Evolutionary conservation across 2,113 vertebrate species (phyloP).

Genomic region (Rynchops niger): DNA sequence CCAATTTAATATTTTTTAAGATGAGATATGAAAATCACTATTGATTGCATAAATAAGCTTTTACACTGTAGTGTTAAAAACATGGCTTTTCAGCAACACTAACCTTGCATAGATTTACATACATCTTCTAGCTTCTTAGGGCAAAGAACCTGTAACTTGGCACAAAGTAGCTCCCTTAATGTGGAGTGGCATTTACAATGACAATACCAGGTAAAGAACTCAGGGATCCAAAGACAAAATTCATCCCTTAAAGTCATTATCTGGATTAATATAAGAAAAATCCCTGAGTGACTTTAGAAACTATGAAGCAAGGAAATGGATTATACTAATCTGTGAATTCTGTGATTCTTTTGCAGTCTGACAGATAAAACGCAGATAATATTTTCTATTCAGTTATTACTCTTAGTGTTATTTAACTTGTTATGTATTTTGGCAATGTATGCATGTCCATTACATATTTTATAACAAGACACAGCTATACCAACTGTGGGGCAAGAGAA

Average conservation of each 20-base stretch:
- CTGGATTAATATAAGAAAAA: conserved; percentile 10
- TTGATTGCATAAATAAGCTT: background rate
- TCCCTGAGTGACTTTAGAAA: background rate
- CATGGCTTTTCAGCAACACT: background rate
- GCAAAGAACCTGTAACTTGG: background rate
- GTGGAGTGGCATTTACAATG: background rate
- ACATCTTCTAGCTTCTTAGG: background rate
- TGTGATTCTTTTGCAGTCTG: background rate
- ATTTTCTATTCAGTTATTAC: background rate
- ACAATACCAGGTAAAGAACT: background rate
- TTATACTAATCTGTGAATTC: conserved; percentile 5
- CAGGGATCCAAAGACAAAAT: conserved; percentile 4
- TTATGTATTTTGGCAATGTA: background rate
- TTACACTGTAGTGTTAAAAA: background rate
- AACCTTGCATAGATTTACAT: background rate
- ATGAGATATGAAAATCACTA: background rate
- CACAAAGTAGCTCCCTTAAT: background rate
- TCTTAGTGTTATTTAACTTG: background rate
- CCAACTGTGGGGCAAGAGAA: background rate
- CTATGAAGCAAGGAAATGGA: background rate
- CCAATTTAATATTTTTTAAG: background rate
- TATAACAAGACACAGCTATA: background rate
- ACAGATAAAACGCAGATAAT: background rate
- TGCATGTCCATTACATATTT: background rate
- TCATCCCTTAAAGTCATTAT: background rate